Conservation (phyloP, 2,113 vertebrate species). For the Uria lomvia region DNA sequence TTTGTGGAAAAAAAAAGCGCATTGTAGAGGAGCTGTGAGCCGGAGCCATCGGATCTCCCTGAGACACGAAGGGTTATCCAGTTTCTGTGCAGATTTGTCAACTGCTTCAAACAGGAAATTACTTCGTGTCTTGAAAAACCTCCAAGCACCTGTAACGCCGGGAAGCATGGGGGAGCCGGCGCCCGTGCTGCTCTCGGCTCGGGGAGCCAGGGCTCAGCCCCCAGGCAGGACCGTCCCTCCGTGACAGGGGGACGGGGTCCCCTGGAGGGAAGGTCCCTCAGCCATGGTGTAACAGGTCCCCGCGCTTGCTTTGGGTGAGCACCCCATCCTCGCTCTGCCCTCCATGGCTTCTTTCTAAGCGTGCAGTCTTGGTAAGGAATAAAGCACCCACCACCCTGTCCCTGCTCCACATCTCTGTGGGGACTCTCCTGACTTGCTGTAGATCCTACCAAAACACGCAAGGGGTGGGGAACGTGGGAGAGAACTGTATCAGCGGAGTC, state of each 20-base stretch:
- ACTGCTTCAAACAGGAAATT: constrained; percentile 12
- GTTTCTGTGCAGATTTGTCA: constrained; percentile 11
- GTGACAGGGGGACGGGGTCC: not conserved
- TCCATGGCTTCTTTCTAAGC: not conserved
- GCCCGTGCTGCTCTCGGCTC: not conserved
- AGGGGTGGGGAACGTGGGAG: not conserved
- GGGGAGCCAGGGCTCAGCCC: not conserved
- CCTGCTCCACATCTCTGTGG: not conserved
- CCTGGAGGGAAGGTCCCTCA: not conserved
- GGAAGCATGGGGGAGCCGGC: not conserved
- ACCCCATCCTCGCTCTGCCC: rapidly evolving
- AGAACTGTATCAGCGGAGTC: rapidly evolving
- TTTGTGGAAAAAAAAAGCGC: too few relatives aligned
- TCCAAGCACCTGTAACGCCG: not conserved
- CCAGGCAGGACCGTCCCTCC: rapidly evolving
- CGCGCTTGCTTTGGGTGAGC: rapidly evolving
- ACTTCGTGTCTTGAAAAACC: not conserved
- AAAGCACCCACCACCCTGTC: not conserved
- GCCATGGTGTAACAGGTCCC: not conserved
- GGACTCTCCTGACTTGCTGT: not conserved
- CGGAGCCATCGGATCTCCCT: not conserved
- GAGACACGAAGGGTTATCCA: not conserved
- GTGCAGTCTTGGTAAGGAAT: not conserved
- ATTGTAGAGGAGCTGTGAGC: not conserved
- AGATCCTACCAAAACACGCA: not conserved